These are phyloP conservation scores for Pangasianodon hypophthalmus DNA, from an alignment of 2,113 vertebrate species.

Conservation along the genomic window DNA sequence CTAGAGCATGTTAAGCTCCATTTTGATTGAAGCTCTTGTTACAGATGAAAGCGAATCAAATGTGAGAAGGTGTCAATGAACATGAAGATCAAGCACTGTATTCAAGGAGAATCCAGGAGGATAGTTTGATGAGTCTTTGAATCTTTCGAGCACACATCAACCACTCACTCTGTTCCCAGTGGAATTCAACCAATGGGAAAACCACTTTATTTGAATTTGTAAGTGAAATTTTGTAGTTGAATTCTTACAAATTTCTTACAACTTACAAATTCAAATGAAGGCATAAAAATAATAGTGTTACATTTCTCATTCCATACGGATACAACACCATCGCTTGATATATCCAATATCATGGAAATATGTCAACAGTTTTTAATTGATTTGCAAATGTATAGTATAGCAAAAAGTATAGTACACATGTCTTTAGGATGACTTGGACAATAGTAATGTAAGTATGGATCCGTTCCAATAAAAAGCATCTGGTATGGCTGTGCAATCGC, in stretches of 20 bases:
- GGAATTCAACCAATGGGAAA: constrained; percentile 10
- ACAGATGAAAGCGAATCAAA: constrained; percentile 58
- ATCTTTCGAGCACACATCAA: constrained; percentile 38
- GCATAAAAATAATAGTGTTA: neutral
- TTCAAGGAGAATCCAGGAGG: constrained; percentile 50
- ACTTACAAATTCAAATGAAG: neutral
- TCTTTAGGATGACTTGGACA: neutral
- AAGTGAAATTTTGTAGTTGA: neutral
- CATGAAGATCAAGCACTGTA: constrained; percentile 46
- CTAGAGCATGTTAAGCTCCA: neutral
- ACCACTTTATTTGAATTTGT: neutral
- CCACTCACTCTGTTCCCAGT: constrained; percentile 4
- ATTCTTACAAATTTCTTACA: neutral
- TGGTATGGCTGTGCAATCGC: constrained; percentile 17
- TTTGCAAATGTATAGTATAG: neutral
- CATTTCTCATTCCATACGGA: neutral
- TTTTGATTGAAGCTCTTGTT: constrained; percentile 12
- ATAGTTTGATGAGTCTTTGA: constrained; percentile 50
- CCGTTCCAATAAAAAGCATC: constrained; percentile 16
- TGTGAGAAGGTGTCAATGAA: constrained; percentile 27
- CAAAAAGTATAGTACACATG: neutral
- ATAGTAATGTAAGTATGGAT: neutral
- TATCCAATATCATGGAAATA: neutral
- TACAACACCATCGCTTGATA: neutral
- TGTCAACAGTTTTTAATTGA: neutral